Evolutionary conservation across 2,888 invertebrate genomes (phyloP).

Genomic region (Palloptera scutellata): DNA sequence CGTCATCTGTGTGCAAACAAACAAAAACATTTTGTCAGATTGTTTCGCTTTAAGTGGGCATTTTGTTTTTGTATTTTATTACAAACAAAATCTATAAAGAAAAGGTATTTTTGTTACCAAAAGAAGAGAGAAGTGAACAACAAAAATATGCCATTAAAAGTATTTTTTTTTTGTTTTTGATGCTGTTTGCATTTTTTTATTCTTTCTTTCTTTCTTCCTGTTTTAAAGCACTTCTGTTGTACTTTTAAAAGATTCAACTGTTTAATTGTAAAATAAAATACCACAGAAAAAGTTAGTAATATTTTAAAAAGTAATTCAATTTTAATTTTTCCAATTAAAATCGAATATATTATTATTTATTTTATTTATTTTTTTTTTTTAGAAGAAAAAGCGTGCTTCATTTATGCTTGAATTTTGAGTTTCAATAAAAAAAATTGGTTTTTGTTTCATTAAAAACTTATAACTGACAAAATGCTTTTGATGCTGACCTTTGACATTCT

Average conservation of each 20-base stretch:
- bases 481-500: slow-evolving; percentile 53
- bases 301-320: slow-evolving; percentile 8
- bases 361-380: slow-evolving; percentile 20
- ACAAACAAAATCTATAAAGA: slow-evolving; percentile 21
- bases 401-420: slow-evolving; percentile 2
- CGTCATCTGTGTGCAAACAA: slow-evolving; percentile 82
- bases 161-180: background rate
- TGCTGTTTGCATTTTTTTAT: background rate
- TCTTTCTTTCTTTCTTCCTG: background rate
- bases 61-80: slow-evolving; percentile 6
- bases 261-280: slow-evolving; percentile 9
- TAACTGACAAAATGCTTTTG: slow-evolving; percentile 67
- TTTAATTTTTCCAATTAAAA: slow-evolving; percentile 17
- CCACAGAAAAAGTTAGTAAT: slow-evolving; percentile 22
- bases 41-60: slow-evolving; percentile 53
- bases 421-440: slow-evolving; percentile 11
- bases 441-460: slow-evolving; percentile 47
- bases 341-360: slow-evolving; percentile 20
- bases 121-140: slow-evolving; percentile 7
- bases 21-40: slow-evolving; percentile 87
- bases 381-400: slow-evolving; percentile 35
- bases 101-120: slow-evolving; percentile 26
- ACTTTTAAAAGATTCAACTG: slow-evolving; percentile 2
- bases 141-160: slow-evolving; percentile 15
- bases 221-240: slow-evolving; percentile 19